These are phyloP conservation scores for Alcedo atthis DNA, from an alignment of 2,797 vertebrate genomes.

Conservation along the genomic window DNA sequence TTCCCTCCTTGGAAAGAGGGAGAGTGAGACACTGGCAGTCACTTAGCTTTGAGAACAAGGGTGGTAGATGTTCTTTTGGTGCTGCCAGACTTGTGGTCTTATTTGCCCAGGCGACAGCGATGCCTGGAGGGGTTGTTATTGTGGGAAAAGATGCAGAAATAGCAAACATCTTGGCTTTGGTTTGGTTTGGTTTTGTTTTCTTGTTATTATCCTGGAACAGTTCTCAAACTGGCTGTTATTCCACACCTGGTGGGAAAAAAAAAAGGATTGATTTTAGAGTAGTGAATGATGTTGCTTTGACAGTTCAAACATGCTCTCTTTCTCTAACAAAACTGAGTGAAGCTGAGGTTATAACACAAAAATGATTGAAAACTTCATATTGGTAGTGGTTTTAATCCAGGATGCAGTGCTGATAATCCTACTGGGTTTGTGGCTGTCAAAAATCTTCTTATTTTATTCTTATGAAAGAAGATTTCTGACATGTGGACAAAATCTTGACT, in stretches of 20 bases:
- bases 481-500: background rate
- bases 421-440: background rate
- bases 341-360: background rate
- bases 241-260: background rate
- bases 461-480: background rate
- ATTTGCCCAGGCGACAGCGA: background rate
- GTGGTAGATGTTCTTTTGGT: background rate
- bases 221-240: background rate
- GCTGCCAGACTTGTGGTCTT: background rate
- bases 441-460: background rate
- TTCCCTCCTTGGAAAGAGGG: background rate
- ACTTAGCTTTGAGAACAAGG: background rate
- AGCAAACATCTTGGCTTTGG: background rate
- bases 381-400: background rate
- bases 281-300: background rate
- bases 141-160: background rate
- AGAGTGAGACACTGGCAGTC: background rate
- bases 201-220: background rate
- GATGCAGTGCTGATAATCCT: background rate
- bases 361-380: background rate
- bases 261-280: background rate
- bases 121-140: background rate
- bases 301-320: background rate
- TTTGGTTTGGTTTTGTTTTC: background rate
- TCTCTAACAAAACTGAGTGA: background rate